Conservation (phyloP, 2,888 invertebrate species). For the Ryuthela nishihirai region DNA sequence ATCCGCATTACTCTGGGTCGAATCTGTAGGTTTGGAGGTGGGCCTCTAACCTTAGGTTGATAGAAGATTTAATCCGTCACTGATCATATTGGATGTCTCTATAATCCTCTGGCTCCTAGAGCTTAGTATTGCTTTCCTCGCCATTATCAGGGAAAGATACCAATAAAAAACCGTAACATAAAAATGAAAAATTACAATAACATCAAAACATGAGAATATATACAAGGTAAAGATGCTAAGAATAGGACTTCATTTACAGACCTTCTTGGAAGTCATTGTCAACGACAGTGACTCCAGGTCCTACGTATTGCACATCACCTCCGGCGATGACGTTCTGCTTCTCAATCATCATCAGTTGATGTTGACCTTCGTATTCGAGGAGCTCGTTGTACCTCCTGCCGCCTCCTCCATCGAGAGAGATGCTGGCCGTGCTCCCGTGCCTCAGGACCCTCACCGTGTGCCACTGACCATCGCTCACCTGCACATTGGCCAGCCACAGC, state of each 20-base stretch:
- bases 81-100: too few relatives aligned
- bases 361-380: constrained; percentile 74
- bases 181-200: background rate
- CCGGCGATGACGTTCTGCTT: constrained; percentile 94
- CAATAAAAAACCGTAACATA: background rate
- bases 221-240: background rate
- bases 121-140: too few relatives aligned
- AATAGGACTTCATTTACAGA: constrained; percentile 45
- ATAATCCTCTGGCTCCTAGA: too few relatives aligned
- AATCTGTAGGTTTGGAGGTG: too few relatives aligned
- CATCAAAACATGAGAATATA: constrained; percentile 1
- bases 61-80: too few relatives aligned
- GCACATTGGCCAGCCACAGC: constrained; percentile 82
- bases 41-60: too few relatives aligned
- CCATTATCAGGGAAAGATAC: background rate
- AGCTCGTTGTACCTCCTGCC: constrained; percentile 90
- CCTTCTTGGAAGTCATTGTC: constrained; percentile 93
- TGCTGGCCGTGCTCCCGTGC: constrained; percentile 85
- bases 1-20: too few relatives aligned
- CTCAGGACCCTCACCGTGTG: constrained; percentile 88
- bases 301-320: constrained; percentile 92
- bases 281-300: constrained; percentile 88
- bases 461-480: constrained; percentile 95
- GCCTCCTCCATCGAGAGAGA: constrained; percentile 92
- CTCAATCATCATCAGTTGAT: constrained; percentile 86